Evolutionary conservation across 1,140 invertebrate species (phyloP).

Genomic region (Platorchestia sp.): DNA sequence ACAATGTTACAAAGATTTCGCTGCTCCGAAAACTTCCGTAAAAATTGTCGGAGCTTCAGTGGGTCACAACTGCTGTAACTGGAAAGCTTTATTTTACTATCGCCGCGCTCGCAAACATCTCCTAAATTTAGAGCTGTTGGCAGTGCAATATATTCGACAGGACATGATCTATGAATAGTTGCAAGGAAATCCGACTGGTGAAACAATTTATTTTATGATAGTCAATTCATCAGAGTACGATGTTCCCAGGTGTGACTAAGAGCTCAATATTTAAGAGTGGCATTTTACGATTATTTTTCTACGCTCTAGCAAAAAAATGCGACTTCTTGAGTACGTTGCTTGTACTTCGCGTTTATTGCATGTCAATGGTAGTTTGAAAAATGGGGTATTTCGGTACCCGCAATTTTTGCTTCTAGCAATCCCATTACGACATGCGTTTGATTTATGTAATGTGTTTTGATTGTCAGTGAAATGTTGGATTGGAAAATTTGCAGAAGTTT

Average conservation of each 20-base stretch:
- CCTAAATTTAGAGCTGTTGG: slow-evolving; percentile 11
- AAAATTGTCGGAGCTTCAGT: not conserved
- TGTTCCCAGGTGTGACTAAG: slow-evolving; percentile 6
- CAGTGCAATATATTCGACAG: slow-evolving; percentile 38
- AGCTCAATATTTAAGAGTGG: not conserved
- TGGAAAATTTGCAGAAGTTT: no score
- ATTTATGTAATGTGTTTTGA: not conserved
- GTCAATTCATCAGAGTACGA: not conserved
- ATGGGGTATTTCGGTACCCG: no score
- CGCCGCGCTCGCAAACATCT: slow-evolving; percentile 2
- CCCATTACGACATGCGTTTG: not conserved
- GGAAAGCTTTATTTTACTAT: not conserved
- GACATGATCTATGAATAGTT: slow-evolving; percentile 17
- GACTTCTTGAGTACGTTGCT: not conserved
- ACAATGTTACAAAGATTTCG: not conserved
- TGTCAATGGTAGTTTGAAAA: no score
- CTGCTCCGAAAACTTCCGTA: not conserved
- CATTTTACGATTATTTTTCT: not conserved
- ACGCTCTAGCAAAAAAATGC: not conserved
- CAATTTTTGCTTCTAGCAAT: no score
- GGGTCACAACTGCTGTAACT: slow-evolving; percentile 24
- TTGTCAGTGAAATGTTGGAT: no score
- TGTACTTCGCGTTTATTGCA: not conserved
- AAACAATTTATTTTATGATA: slow-evolving; percentile 14
- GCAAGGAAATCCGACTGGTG: not conserved